These are phyloP conservation scores for Melinaea menophilus DNA, from an alignment of 2,888 invertebrate genomes.

Conservation along the genomic window DNA sequence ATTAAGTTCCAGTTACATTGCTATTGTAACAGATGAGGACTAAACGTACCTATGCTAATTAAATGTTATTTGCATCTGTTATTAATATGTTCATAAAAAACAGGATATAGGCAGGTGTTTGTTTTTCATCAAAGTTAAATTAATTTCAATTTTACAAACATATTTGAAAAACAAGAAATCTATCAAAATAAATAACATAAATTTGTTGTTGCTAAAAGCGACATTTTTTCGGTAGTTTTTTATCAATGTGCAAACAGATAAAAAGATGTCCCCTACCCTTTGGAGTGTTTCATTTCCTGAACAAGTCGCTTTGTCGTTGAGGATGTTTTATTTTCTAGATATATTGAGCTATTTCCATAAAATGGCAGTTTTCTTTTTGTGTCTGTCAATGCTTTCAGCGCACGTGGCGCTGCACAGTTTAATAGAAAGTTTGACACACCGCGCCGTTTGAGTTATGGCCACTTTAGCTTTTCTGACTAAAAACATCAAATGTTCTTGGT, in stretches of 20 bases:
- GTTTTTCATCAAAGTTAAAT: no score
- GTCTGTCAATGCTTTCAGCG: conserved; percentile 40
- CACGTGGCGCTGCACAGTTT: conserved; percentile 52
- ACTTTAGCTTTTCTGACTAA: conserved; percentile 15
- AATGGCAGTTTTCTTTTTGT: conserved; percentile 66
- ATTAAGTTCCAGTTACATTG: no score
- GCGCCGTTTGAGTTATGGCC: conserved; percentile 22
- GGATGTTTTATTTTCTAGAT: conserved; percentile 59
- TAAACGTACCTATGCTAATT: no score
- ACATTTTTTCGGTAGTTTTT: conserved; percentile 40
- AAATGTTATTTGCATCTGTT: no score
- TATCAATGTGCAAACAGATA: conserved; percentile 25
- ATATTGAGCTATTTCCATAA: conserved; percentile 70
- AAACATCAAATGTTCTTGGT: conserved; percentile 8
- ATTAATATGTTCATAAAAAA: no score
- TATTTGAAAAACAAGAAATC: no score
- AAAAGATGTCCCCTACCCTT: conserved; percentile 35
- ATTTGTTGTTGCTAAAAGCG: conserved; percentile 37
- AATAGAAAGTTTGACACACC: conserved; percentile 28
- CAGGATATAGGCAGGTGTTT: no score
- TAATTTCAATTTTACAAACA: no score
- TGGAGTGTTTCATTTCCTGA: conserved; percentile 66
- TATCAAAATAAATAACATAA: background rate
- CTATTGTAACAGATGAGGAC: no score
- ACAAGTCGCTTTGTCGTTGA: conserved; percentile 75